Percentiles rank a stretch among this genome's conserved stretches.
phyloP scores from a whole-genome alignment of 1,140 invertebrate species.

The Drosophila oshimai region DNA sequence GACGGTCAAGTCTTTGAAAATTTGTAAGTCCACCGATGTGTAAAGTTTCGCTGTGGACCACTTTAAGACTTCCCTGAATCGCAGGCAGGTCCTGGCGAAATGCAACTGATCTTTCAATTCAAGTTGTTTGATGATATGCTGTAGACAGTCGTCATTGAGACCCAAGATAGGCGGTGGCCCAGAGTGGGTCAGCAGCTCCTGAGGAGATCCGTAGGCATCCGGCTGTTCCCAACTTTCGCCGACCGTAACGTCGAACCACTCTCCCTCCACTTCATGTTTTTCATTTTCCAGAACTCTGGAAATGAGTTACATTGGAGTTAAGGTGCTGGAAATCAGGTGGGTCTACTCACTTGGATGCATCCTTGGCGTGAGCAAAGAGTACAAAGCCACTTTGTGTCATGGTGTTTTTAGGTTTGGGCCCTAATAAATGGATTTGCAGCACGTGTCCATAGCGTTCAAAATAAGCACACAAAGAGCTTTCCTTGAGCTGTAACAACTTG shows the following conservation, averaged over 20 bases:
- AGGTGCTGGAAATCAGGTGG: background rate
- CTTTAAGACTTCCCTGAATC: slow-evolving; percentile 24
- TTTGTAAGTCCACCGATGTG: slow-evolving; percentile 10
- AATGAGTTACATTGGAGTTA: background rate
- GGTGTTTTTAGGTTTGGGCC: too few relatives aligned
- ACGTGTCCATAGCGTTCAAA: slow-evolving; percentile 46
- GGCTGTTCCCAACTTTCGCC: slow-evolving; percentile 73
- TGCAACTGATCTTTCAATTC: slow-evolving; percentile 23
- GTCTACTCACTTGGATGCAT: slow-evolving; percentile 45
- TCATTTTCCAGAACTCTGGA: slow-evolving; percentile 32
- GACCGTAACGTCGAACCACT: too few relatives aligned
- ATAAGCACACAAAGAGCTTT: background rate
- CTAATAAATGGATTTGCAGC: background rate
- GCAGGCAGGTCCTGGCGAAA: slow-evolving; percentile 40
- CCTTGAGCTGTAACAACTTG: too few relatives aligned
- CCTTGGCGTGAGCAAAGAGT: slow-evolving; percentile 10
- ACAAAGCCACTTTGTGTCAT: slow-evolving; percentile 24
- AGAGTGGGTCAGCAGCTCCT: background rate
- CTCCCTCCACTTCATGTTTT: too few relatives aligned
- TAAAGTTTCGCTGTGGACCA: slow-evolving; percentile 2
- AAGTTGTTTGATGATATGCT: slow-evolving; percentile 8
- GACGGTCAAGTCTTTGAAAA: slow-evolving; percentile 41
- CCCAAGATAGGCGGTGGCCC: slow-evolving; percentile 10
- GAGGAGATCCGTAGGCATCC: slow-evolving; percentile 5
- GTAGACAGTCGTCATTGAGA: slow-evolving; percentile 41